A percentile compares a stretch with the other conserved stretches of the same genome.
phyloP scores from a whole-genome alignment of 2,113 vertebrate species.

The Synodontis membranacea region DNA sequence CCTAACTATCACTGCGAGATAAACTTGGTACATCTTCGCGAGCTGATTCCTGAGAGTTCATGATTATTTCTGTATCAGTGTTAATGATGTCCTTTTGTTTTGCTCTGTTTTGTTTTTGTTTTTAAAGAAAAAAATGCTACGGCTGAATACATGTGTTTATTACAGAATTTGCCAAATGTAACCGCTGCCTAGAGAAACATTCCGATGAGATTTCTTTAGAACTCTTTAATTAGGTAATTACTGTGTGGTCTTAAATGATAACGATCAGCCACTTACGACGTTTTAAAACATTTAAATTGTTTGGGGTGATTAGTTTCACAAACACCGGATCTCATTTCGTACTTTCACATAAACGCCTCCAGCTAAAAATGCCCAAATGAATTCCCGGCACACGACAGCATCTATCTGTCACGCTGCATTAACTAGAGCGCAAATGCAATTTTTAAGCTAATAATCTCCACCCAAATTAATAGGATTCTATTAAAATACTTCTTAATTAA shows the following conservation, averaged over 20 bases:
- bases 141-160: neutral
- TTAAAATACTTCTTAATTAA: neutral
- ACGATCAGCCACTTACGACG: constrained; percentile 12
- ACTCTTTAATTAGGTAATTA: constrained; percentile 24
- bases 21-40: neutral
- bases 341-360: neutral
- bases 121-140: neutral
- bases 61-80: neutral
- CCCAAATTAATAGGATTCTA: neutral
- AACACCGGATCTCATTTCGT: neutral
- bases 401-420: constrained; percentile 12
- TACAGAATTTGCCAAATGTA: neutral
- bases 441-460: constrained; percentile 17
- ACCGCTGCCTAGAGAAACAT: neutral
- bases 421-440: neutral
- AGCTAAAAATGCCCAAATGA: constrained; percentile 1
- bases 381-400: neutral
- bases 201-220: neutral
- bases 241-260: neutral
- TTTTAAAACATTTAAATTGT: constrained; percentile 11
- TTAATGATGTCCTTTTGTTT: neutral
- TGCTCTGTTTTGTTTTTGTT: no score
- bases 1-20: neutral
- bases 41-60: neutral
- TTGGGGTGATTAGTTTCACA: constrained; percentile 13